Evolutionary conservation across 2,888 invertebrate species (phyloP), one percentile per base, ranked within the genome.

Genomic region (Auanema sp.): DNA sequence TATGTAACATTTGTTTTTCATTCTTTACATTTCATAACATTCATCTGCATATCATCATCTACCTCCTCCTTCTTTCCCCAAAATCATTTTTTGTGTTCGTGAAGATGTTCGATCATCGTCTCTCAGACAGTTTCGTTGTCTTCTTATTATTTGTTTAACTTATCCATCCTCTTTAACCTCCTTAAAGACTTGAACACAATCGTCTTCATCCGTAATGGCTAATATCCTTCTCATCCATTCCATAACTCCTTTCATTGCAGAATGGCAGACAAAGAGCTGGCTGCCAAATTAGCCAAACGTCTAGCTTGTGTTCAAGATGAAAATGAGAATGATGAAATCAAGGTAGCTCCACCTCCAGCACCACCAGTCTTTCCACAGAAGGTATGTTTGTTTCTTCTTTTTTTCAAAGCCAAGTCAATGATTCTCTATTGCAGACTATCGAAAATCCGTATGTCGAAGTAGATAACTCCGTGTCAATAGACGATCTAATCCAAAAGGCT

Each of bases 401-500:
- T 11, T 8, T 8, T 18, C 16, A 47, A 8, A 23, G 10, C 24
- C 11, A 50, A 50, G 18, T n/a, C 24, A n/a, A n/a, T n/a, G n/a
- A n/a, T n/a, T 21, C n/a, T 52, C n/a, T 11, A 47, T 54, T 54
- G 18, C 44, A 71, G 71, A 54, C 69, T 0, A 65, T 71, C 12
- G 67, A 68, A 24, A 73, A 73, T 60, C 73, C 73, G 11, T 73
- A 66, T 47, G 65, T 71, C 12, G 64, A 64, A 40, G 53, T 56
- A 12, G 58, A 65, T 2, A 61, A 68, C 10, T 57, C 51, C 21
- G 62, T 67, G 54, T 72, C 71, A 16, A 72, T 76, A 42, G 76
- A 76, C 49, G 76, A 74, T 41, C 25, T 76, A 55, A 71, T 76
- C 44, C 66, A 67, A 23, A 65, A 69, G 59, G 66, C 72, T 5